A percentile compares a stretch with the other conserved stretches of the same genome.
phyloP scores from a whole-genome alignment of 2,113 vertebrate species.

The Triplophysa siluroides region DNA sequence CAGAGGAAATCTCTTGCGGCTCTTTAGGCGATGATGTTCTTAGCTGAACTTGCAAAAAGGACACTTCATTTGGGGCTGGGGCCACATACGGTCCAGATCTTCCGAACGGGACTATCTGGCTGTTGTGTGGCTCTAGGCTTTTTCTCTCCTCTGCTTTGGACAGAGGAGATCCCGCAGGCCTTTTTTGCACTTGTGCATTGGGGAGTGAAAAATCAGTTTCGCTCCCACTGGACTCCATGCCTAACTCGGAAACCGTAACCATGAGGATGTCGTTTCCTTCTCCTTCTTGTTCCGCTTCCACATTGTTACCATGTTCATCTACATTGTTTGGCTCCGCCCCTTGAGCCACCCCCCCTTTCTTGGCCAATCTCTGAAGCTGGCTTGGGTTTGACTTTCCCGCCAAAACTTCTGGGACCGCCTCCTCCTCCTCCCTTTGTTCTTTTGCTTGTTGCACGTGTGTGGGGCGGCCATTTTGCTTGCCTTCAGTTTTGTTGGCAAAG shows the following conservation, averaged over 20 bases:
- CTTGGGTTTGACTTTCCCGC: neutral
- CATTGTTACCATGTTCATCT: neutral
- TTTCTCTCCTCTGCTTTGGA: neutral
- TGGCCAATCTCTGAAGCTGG: neutral
- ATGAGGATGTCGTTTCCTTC: too few relatives aligned
- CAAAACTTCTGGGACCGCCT: neutral
- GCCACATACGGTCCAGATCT: neutral
- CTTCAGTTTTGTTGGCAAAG: too few relatives aligned
- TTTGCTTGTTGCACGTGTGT: neutral
- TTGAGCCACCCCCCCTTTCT: too few relatives aligned
- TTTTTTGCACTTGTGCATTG: accelerated
- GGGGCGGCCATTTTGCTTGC: too few relatives aligned
- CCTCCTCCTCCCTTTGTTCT: too few relatives aligned
- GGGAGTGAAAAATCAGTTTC: too few relatives aligned
- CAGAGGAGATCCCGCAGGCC: too few relatives aligned
- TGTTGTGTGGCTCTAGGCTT: too few relatives aligned
- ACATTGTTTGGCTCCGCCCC: too few relatives aligned
- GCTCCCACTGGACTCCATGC: too few relatives aligned
- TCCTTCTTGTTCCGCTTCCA: too few relatives aligned
- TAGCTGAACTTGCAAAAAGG: neutral
- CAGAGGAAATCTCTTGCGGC: neutral
- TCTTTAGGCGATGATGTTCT: neutral
- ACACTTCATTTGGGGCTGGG: neutral
- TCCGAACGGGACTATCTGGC: neutral
- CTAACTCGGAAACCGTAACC: too few relatives aligned